Evolutionary conservation across 1,140 invertebrate species (phyloP).

Genomic region (Zaprionus kolodkinae): DNA sequence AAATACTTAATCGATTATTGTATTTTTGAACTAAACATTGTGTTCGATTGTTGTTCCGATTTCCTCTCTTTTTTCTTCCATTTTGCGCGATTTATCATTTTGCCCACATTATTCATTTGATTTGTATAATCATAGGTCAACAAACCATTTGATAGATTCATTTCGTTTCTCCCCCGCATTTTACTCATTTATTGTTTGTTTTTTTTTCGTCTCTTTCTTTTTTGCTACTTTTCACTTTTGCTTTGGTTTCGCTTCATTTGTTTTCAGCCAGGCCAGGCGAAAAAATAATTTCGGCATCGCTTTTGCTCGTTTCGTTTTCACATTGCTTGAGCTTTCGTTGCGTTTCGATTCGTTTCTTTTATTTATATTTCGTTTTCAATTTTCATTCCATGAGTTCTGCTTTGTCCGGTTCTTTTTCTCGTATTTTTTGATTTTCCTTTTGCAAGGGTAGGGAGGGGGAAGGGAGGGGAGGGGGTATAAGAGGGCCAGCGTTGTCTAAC

Average conservation of each 20-base stretch:
- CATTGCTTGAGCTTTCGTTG: conserved; percentile 46
- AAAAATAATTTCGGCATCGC: conserved; percentile 40
- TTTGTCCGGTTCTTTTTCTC: conserved; percentile 19
- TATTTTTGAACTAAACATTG: neutral
- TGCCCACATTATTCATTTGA: neutral
- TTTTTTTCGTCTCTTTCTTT: neutral
- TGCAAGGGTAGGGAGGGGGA: neutral
- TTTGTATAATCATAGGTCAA: conserved; percentile 23
- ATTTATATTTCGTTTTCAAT: conserved; percentile 62
- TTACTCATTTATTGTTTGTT: conserved; percentile 5
- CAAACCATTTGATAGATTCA: conserved; percentile 21
- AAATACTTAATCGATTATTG: conserved; percentile 1
- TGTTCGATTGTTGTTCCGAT: neutral
- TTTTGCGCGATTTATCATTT: neutral
- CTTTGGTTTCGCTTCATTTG: conserved; percentile 65
- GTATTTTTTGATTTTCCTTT: conserved; percentile 28
- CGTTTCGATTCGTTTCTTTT: conserved; percentile 28
- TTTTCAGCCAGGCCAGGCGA: conserved; percentile 39
- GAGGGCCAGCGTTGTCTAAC: conserved; percentile 39
- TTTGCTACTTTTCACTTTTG: conserved; percentile 33
- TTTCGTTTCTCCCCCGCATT: neutral
- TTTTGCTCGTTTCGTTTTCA: conserved; percentile 43
- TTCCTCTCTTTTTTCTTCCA: neutral
- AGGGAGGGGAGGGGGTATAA: neutral
- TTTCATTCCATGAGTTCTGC: conserved; percentile 56